Conservation (phyloP, 2,113 vertebrate genomes). For the Pseudopodoces humilis region DNA sequence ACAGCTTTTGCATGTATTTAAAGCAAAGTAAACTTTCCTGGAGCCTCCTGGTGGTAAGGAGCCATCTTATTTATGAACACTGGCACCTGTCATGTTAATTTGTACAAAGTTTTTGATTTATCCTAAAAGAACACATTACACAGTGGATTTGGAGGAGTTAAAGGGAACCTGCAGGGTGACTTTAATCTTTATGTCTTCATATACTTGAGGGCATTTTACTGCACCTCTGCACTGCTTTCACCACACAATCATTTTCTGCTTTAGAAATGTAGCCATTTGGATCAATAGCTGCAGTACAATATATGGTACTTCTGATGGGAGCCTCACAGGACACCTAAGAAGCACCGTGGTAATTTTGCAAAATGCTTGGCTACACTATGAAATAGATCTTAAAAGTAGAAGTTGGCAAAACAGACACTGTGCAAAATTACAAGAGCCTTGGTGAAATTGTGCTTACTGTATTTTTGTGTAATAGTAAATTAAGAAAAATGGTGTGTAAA, state of each 20-base stretch:
- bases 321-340: constrained; percentile 70
- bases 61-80: constrained; percentile 55
- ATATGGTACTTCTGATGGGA: constrained; percentile 78
- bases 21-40: constrained; percentile 47
- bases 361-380: constrained; percentile 16
- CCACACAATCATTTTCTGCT: constrained; percentile 86
- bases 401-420: constrained; percentile 23
- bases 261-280: constrained; percentile 83
- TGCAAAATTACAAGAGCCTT: constrained; percentile 29
- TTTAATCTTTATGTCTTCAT: constrained; percentile 85
- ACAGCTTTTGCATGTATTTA: constrained; percentile 48
- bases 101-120: constrained; percentile 67
- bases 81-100: constrained; percentile 67
- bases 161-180: constrained; percentile 77
- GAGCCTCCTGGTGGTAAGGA: background rate
- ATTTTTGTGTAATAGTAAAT: constrained; percentile 55
- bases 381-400: constrained; percentile 37
- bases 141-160: constrained; percentile 76
- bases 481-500: constrained; percentile 41
- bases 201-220: constrained; percentile 81
- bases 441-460: constrained; percentile 50
- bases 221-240: constrained; percentile 79
- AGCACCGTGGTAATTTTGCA: constrained; percentile 8
- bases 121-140: constrained; percentile 70
- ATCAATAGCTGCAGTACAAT: constrained; percentile 85